A percentile compares a stretch with the other conserved stretches of the same genome.
Conservation (phyloP, 1,140 invertebrate species). For the Philotrypesis tridentata region DNA sequence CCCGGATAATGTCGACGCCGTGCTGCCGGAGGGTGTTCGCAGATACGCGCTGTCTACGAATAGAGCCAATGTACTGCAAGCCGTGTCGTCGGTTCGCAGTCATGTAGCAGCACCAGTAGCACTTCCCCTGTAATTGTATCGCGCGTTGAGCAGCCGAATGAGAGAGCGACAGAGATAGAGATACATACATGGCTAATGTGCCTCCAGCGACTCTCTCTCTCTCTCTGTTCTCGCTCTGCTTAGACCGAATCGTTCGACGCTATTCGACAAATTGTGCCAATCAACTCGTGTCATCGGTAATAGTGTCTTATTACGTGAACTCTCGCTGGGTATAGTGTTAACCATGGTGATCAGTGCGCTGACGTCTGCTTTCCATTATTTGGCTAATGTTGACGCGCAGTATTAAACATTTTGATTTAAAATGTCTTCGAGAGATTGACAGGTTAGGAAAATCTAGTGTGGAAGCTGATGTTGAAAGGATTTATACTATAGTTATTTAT, state of each 20-base stretch:
- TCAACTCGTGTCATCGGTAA: neutral
- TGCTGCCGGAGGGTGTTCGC: constrained; percentile 62
- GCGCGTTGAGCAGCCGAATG: constrained; percentile 24
- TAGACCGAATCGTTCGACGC: neutral
- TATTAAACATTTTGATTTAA: constrained; percentile 45
- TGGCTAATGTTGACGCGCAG: neutral
- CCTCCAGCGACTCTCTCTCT: neutral
- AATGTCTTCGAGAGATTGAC: neutral
- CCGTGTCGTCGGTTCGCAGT: constrained; percentile 55
- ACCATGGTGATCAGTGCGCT: neutral
- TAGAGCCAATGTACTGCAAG: constrained; percentile 66
- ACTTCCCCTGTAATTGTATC: constrained; percentile 68
- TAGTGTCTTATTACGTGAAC: constrained; percentile 9
- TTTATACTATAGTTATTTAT: no score
- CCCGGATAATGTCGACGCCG: constrained; percentile 17
- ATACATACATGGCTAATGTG: neutral
- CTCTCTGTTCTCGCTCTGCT: neutral
- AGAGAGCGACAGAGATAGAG: no score
- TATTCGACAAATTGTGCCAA: constrained; percentile 49
- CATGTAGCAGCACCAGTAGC: constrained; percentile 7
- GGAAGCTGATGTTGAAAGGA: no score
- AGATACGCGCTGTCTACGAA: constrained; percentile 71
- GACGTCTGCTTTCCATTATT: neutral
- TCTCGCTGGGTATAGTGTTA: neutral
- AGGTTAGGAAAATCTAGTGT: no score